phyloP scores from a whole-genome alignment of 1,140 invertebrate genomes.

The Brachionus rotundiformis region DNA sequence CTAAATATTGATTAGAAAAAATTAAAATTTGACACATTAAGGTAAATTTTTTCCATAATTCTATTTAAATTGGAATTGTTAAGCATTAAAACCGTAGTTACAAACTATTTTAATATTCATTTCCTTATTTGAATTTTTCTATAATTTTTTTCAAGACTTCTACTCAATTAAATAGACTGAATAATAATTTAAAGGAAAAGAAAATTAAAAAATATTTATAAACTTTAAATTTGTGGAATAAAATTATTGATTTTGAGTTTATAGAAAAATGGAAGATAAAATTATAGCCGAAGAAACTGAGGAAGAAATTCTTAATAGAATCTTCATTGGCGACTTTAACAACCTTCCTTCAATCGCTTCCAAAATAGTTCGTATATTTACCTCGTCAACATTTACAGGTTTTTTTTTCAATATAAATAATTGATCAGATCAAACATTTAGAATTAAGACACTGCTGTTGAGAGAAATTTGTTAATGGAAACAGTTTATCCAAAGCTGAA shows the following conservation, averaged over 20 bases:
- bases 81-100: conserved; percentile 39
- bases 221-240: too few species aligned
- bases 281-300: conserved; percentile 53
- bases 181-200: neutral
- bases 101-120: conserved; percentile 27
- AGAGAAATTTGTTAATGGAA: conserved; percentile 95
- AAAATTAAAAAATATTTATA: neutral
- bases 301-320: conserved; percentile 71
- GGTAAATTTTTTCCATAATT: neutral
- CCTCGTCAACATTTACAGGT: conserved; percentile 97
- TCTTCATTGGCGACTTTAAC: conserved; percentile 84
- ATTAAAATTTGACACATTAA: conserved; percentile 4
- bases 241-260: neutral
- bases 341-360: conserved; percentile 89
- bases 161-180: neutral
- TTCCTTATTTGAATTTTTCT: neutral
- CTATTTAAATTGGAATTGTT: conserved; percentile 13
- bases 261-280: conserved; percentile 9
- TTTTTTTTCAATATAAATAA: conserved; percentile 55
- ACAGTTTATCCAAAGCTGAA: conserved; percentile 95
- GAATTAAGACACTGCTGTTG: conserved; percentile 86
- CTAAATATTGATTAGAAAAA: neutral
- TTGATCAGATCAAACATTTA: conserved; percentile 51
- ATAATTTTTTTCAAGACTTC: neutral
- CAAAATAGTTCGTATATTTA: conserved; percentile 96